Evolutionary conservation across 2,113 vertebrate species (phyloP), one percentile per base, ranked within the genome.

Genomic region (Pseudois nayaur): DNA sequence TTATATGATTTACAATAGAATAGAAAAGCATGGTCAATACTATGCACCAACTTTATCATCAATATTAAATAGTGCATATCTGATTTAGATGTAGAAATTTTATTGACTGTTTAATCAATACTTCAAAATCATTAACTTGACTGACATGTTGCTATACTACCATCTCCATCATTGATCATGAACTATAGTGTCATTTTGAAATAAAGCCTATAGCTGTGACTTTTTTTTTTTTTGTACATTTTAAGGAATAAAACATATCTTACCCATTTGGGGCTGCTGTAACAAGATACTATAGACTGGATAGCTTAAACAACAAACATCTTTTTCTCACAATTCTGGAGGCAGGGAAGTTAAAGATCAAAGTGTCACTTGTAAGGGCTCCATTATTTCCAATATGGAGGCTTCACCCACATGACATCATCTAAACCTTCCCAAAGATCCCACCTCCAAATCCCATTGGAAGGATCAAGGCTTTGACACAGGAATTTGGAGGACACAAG

Each of bases 61-160:
- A 85, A n/a, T 83, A 67, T 82, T 93, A 94, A 82, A 94, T 87
- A 92, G 3, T 82, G 13, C 2, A 91, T 40, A 79, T 64, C 84
- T 95, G 23, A 91, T 96, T 93, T 94, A 92, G 19, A 60, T 90
- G 10, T 16, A 89, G 33, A 82, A 94, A 67, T 87, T 36, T 50
- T 82, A 84, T 62, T 64, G 55, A 88, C 40, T 91, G 2, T 40
- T 83, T 16, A 79, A 48, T 87, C 45, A 85, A 50, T 90, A 94
- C 1, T 94, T 91, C 36, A 84, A 92, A 81, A 85, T 78, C 8
- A 92, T 67, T 93, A 85, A 82, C 21, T 64, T 84, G 6, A 33
- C 0, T 82, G 45, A 16, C 3, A 57, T 48, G 89, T 94, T 92
- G 2, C 1, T 48, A 29, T 31, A 31, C 2, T 74, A 1, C 33